Conservation (phyloP, 92 coral and sea anemone genomes). For the Paramuricea clavata region DNA sequence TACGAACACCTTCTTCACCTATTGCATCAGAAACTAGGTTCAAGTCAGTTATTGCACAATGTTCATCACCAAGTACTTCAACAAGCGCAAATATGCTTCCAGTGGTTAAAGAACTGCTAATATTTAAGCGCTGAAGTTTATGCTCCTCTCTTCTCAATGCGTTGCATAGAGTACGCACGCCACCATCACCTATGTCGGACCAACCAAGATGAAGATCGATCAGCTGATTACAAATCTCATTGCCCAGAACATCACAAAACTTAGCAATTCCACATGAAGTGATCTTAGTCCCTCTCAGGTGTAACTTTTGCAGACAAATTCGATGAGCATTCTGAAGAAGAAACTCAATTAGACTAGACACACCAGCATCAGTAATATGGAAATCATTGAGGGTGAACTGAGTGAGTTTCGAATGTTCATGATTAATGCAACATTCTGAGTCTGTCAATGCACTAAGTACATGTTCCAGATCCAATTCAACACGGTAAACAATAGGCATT, state of each 20-base stretch:
- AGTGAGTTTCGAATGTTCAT: neutral
- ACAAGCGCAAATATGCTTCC: neutral
- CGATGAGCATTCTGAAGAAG: neutral
- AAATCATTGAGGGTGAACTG: neutral
- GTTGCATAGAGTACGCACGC: neutral
- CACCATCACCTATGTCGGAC: constrained; percentile 6
- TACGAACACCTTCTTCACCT: neutral
- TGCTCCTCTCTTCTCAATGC: neutral
- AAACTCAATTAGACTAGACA: neutral
- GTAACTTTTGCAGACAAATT: neutral
- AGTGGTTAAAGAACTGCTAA: neutral
- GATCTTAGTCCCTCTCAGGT: neutral
- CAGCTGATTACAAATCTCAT: constrained; percentile 17
- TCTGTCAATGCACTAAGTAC: neutral
- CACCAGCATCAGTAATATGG: neutral
- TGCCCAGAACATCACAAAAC: neutral
- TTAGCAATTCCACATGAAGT: neutral
- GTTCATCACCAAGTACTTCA: neutral
- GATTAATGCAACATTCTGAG: neutral
- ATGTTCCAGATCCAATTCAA: neutral
- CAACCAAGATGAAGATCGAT: neutral
- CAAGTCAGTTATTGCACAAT: neutral
- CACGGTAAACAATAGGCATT: no score
- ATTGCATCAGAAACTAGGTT: no score
- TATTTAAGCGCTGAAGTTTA: constrained; percentile 4